Evolutionary conservation across 1,140 invertebrate species (phyloP).

Genomic region (Thrips palmi): DNA sequence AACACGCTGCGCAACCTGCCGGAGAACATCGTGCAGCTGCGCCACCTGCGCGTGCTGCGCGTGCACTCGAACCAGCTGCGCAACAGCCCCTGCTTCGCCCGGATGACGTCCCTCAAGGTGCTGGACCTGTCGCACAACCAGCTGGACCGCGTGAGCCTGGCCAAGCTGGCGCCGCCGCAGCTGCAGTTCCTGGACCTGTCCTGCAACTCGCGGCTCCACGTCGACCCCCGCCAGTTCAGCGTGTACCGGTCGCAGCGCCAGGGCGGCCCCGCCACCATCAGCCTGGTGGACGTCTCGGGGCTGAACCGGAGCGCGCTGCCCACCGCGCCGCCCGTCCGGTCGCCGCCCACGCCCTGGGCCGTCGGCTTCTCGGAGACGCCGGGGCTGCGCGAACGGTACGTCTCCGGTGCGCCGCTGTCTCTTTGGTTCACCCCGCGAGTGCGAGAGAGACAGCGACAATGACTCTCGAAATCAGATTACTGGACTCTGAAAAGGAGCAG

Average conservation of each 20-base stretch:
- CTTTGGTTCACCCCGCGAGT: too few species aligned
- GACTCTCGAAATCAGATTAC: background rate
- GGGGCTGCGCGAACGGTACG: conserved; percentile 39
- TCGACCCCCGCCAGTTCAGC: conserved; percentile 62
- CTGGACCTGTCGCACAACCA: conserved; percentile 72
- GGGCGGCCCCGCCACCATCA: conserved; percentile 38
- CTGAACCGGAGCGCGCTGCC: conserved; percentile 46
- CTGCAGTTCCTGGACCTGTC: conserved; percentile 70
- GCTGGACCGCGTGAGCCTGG: conserved; percentile 54
- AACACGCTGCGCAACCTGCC: conserved; percentile 60
- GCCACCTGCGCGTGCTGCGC: conserved; percentile 51
- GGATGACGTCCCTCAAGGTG: conserved; percentile 51
- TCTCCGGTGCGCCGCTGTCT: background rate
- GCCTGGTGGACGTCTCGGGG: conserved; percentile 62
- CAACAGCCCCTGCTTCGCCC: conserved; percentile 52
- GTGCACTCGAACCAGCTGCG: conserved; percentile 65
- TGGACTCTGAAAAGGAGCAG: background rate
- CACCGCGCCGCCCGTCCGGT: conserved; percentile 40
- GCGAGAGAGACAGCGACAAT: too few species aligned
- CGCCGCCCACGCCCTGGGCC: conserved; percentile 42
- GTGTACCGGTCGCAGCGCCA: conserved; percentile 50
- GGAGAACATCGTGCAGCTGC: conserved; percentile 48
- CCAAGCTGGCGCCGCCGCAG: conserved; percentile 54
- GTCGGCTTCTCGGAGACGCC: conserved; percentile 73
- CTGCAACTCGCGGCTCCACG: conserved; percentile 58